Evolutionary conservation across 1,140 invertebrate genomes (phyloP).

Genomic region (Idris sp.): DNA sequence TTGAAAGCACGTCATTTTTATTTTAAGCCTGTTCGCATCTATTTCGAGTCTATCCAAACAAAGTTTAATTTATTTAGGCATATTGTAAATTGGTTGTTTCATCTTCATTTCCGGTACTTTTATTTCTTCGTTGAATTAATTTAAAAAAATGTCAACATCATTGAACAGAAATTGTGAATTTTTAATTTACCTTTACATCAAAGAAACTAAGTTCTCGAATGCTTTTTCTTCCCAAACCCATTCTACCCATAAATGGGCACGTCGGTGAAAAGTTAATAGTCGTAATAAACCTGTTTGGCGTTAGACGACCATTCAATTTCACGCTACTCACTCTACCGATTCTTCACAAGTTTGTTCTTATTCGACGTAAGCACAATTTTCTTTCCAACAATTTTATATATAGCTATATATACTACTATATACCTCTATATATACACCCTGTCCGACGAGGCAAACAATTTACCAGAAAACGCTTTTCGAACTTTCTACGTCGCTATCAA

Average conservation of each 20-base stretch:
- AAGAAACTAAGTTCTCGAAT: no score
- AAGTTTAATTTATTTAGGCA: no score
- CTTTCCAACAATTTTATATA: slow-evolving; percentile 45
- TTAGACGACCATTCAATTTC: slow-evolving; percentile 62
- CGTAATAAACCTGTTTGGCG: slow-evolving; percentile 64
- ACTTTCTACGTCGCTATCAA: slow-evolving; percentile 49
- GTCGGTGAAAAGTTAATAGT: slow-evolving; percentile 63
- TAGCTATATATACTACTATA: no score
- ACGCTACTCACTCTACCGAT: slow-evolving; percentile 60
- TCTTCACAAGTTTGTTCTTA: slow-evolving; percentile 46
- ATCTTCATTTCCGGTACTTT: no score
- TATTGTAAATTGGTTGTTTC: no score
- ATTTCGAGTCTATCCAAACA: no score
- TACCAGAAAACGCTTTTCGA: slow-evolving; percentile 46
- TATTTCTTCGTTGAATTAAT: no score
- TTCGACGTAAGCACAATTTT: slow-evolving; percentile 58
- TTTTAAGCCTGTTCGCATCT: no score
- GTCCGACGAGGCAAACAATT: slow-evolving; percentile 38
- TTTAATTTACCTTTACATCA: slow-evolving; percentile 56
- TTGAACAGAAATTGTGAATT: slow-evolving; percentile 54
- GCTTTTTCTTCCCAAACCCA: slow-evolving; percentile 52
- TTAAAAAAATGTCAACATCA: no score
- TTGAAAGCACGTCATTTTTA: no score
- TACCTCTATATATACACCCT: no score
- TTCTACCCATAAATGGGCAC: slow-evolving; percentile 56